Evolutionary conservation across 1,140 invertebrate genomes (phyloP), one percentile per base, ranked within the genome.

Genomic region (Heterodera schachtii): DNA sequence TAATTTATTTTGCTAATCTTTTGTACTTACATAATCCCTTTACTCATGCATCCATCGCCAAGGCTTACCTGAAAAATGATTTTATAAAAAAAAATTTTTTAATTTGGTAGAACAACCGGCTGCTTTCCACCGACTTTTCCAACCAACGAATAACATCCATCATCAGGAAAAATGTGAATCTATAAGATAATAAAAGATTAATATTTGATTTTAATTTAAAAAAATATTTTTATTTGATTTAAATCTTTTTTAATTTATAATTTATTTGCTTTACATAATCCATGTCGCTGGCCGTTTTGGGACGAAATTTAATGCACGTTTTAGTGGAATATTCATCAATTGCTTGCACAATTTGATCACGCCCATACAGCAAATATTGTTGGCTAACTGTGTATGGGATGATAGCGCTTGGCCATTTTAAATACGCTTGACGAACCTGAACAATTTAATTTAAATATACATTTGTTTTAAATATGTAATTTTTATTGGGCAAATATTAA

Each of bases 21-120:
- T 31, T 66, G 3, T 31, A 41, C 52, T 69, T 44, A 78, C 77
- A 93, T 90, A 3, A 92, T 92, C 1, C 85, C 89, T 66, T 90
- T 88, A 44, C 87, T 87, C 0, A 94, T 90, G 86, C 95, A 95
- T 3, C 93, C 94, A 0, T 93, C 93, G 0, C 90, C 92, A 21
- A 92, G 84, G 8, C 84, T 87, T 8, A 78, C 77, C 77, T 78
- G 9, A 19, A 41, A 41, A 44, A 13, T 13, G 21, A n/a, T 19
- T 31, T 75, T 75, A 52, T 47, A 13, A 49, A 43, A 64, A 69
- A 44, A 11, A 66, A 43, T 13, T 41, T 43, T 43, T 31, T 47
- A 19, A 11, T n/a, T 69, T 66, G 21, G n/a, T 11, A 78, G 60
- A 78, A 52, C 21, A 16, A 89, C 85, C 57, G 88, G 86, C 78